phyloP scores from a whole-genome alignment of 2,888 invertebrate species.

The Dolichomitus sp. region DNA sequence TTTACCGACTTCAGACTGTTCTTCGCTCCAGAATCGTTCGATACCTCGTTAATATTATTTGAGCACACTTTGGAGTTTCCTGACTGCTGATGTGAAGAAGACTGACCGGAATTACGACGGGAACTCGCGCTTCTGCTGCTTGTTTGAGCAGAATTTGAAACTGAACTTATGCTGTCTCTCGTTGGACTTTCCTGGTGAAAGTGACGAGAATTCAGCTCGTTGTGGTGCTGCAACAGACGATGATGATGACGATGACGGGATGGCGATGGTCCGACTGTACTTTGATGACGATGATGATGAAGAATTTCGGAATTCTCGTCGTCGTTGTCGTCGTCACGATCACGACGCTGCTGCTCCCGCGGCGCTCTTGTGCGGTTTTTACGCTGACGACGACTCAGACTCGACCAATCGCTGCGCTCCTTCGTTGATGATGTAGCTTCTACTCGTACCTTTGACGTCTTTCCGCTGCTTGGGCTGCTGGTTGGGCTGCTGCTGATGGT shows the following conservation, averaged over 20 bases:
- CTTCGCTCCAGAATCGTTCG: neutral
- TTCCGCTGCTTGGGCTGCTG: slow-evolving; percentile 61
- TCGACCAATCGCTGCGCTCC: slow-evolving; percentile 86
- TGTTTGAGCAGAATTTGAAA: neutral
- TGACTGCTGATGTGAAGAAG: slow-evolving; percentile 10
- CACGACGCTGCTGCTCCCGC: slow-evolving; percentile 72
- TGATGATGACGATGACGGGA: slow-evolving; percentile 54
- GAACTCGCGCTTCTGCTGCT: slow-evolving; percentile 7
- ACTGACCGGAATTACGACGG: neutral
- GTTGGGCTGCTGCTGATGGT: slow-evolving; percentile 19
- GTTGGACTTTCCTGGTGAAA: slow-evolving; percentile 36
- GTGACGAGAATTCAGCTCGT: slow-evolving; percentile 38
- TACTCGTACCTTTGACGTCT: slow-evolving; percentile 85
- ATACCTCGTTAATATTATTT: neutral
- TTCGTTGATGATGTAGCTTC: slow-evolving; percentile 86
- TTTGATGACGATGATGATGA: slow-evolving; percentile 15
- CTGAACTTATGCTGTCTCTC: slow-evolving; percentile 1
- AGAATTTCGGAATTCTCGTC: slow-evolving; percentile 54
- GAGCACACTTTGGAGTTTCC: neutral
- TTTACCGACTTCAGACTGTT: neutral
- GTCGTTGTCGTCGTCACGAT: slow-evolving; percentile 71
- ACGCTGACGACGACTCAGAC: slow-evolving; percentile 87
- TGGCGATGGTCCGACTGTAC: neutral
- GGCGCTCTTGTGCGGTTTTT: slow-evolving; percentile 86
- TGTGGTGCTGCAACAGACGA: slow-evolving; percentile 61